Percentiles rank a stretch among this genome's conserved stretches.
Conservation (phyloP, 2,888 invertebrate species). For the Leucoma salicis region DNA sequence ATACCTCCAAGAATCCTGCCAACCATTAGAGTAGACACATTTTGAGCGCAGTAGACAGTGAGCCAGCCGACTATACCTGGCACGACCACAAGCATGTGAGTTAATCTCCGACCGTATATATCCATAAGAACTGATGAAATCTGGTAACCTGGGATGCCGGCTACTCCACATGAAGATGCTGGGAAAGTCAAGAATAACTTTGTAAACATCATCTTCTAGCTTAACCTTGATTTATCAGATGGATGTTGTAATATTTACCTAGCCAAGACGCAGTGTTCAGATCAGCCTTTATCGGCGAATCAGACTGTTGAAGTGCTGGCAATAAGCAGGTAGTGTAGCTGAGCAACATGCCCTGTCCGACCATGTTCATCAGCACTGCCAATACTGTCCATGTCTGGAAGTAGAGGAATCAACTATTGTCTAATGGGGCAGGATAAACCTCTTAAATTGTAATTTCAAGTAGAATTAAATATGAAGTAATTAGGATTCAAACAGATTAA, state of each 20-base stretch:
- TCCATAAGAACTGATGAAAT: conserved; percentile 50
- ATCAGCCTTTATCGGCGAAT: conserved; percentile 44
- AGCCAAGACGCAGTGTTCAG: conserved; percentile 48
- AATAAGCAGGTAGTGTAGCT: conserved; percentile 50
- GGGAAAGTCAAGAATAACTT: too few species aligned
- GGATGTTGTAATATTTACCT: conserved; percentile 38
- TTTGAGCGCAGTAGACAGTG: conserved; percentile 41
- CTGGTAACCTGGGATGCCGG: conserved; percentile 44
- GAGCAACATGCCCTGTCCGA: conserved; percentile 51
- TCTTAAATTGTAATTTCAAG: background rate
- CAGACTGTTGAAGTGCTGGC: conserved; percentile 39
- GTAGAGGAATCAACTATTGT: background rate
- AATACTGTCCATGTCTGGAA: conserved; percentile 52
- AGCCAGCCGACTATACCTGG: conserved; percentile 52
- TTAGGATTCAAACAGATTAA: too few species aligned
- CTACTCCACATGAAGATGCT: conserved; percentile 46
- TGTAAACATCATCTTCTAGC: too few species aligned
- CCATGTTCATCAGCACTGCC: conserved; percentile 51
- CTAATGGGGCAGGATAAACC: background rate
- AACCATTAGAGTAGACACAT: conserved; percentile 38
- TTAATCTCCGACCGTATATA: conserved; percentile 40
- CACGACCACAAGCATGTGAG: conserved; percentile 41
- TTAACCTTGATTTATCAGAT: too few species aligned
- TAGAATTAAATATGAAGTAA: too few species aligned
- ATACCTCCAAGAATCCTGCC: conserved; percentile 49